These are phyloP conservation scores for Nestor notabilis DNA, from an alignment of 2,113 vertebrate species.

Conservation along the genomic window DNA sequence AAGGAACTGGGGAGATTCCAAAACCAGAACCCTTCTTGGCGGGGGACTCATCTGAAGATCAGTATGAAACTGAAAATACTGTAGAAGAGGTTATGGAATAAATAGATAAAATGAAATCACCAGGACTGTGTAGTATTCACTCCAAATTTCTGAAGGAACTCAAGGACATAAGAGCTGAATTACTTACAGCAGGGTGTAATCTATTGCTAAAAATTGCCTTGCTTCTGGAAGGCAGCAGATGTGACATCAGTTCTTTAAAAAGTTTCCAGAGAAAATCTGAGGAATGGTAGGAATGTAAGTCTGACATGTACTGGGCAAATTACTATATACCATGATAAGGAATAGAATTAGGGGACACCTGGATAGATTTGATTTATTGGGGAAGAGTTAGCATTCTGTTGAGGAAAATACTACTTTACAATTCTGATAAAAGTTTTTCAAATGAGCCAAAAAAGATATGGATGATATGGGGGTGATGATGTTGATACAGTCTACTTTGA, in stretches of 20 bases:
- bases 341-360: neutral
- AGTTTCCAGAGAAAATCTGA: neutral
- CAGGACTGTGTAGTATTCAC: neutral
- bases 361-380: neutral
- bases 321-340: neutral
- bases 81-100: constrained; percentile 25
- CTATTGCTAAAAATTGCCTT: constrained; percentile 36
- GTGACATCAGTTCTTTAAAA: neutral
- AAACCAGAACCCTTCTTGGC: neutral
- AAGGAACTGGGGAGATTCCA: constrained; percentile 12
- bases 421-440: neutral
- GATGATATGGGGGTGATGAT: neutral
- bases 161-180: constrained; percentile 1
- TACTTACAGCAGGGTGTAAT: constrained; percentile 28
- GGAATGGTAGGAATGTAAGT: neutral
- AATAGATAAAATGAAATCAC: constrained; percentile 26
- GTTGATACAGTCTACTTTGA: neutral
- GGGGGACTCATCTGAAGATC: neutral
- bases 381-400: neutral
- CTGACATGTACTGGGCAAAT: neutral
- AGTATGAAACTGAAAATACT: constrained; percentile 28
- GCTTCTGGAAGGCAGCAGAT: constrained; percentile 14
- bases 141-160: constrained; percentile 30
- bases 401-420: neutral
- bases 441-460: neutral